Conservation (phyloP, 2,888 invertebrate genomes). For the Schrankia costaestrigalis region DNA sequence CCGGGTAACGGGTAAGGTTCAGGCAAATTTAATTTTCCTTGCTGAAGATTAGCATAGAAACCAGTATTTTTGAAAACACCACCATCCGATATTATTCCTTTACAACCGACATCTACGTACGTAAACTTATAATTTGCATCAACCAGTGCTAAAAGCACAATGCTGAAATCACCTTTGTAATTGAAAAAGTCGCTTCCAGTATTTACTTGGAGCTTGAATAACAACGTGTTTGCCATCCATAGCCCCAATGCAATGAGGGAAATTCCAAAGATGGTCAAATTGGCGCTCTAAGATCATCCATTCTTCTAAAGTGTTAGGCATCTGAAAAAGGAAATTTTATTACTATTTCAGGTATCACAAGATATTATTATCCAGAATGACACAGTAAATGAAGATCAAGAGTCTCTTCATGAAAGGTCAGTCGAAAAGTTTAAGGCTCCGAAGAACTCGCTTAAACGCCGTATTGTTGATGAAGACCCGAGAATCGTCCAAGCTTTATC, state of each 20-base stretch:
- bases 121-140: constrained; percentile 14
- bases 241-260: constrained; percentile 13
- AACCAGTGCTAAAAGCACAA: constrained; percentile 13
- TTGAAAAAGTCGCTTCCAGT: constrained; percentile 13
- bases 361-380: no score
- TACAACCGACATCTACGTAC: constrained; percentile 10
- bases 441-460: constrained; percentile 24
- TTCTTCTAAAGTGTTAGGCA: constrained; percentile 16
- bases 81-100: constrained; percentile 10
- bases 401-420: constrained; percentile 12
- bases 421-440: constrained; percentile 28
- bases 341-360: no score
- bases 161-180: constrained; percentile 14
- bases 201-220: constrained; percentile 12
- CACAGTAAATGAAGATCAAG: no score
- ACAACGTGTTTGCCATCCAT: constrained; percentile 18
- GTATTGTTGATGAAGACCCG: constrained; percentile 20
- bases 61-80: constrained; percentile 5
- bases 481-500: no score
- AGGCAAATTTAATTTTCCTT: constrained; percentile 11
- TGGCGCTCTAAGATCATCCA: constrained; percentile 17
- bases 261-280: constrained; percentile 7
- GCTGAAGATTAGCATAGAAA: constrained; percentile 5
- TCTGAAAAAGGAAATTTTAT: no score
- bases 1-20: constrained; percentile 8